phyloP scores from a whole-genome alignment of 2,888 invertebrate genomes.

The Phytoseiulus persimilis region DNA sequence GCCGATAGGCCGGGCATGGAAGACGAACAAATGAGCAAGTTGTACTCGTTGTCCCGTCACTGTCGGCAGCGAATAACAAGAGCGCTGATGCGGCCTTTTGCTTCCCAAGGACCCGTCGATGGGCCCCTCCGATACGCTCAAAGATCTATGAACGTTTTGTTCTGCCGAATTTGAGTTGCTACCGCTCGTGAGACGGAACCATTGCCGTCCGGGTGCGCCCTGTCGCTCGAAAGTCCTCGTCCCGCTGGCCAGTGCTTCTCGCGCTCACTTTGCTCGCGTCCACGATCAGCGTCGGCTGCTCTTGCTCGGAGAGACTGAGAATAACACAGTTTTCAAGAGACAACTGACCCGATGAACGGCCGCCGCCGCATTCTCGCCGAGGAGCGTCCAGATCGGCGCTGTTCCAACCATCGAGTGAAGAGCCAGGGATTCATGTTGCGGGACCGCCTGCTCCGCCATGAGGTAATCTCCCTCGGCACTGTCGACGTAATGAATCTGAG shows the following conservation, averaged over 20 bases:
- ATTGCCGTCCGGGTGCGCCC: not conserved
- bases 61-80: not conserved
- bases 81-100: not conserved
- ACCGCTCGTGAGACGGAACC: not conserved
- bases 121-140: not conserved
- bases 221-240: not conserved
- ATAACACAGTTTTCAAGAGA: no score
- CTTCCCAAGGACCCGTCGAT: constrained; percentile 5
- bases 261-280: not conserved
- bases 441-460: no score
- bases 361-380: no score
- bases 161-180: constrained; percentile 5
- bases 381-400: no score
- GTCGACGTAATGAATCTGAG: not conserved
- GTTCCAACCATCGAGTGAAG: no score
- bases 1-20: not conserved
- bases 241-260: not conserved
- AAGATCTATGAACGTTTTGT: not conserved
- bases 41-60: not conserved
- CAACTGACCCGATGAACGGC: no score
- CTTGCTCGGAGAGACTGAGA: no score
- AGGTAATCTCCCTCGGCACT: no score
- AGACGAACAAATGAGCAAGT: not conserved
- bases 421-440: no score
- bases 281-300: no score